Conservation (phyloP, 2,888 invertebrate genomes). For the Sipunculus nudus region DNA sequence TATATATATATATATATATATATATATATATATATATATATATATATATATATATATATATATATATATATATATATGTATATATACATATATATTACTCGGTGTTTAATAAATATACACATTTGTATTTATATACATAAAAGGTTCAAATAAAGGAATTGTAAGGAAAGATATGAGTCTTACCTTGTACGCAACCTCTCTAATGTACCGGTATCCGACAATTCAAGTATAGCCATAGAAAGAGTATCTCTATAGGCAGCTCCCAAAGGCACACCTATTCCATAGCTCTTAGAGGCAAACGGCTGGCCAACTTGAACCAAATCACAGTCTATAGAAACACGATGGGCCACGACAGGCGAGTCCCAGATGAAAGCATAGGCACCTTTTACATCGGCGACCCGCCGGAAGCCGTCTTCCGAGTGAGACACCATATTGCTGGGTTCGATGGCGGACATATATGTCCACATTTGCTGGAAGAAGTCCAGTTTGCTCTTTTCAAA, state of each 20-base stretch:
- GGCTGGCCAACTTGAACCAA: constrained; percentile 62
- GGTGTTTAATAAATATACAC: too few relatives aligned
- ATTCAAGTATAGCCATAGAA: constrained; percentile 55
- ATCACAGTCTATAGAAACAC: constrained; percentile 72
- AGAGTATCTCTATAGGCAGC: constrained; percentile 59
- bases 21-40: too few relatives aligned
- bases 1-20: too few relatives aligned
- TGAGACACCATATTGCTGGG: constrained; percentile 54
- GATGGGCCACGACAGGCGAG: constrained; percentile 59
- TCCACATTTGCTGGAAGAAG: constrained; percentile 61
- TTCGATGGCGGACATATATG: constrained; percentile 57
- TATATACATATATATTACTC: too few relatives aligned
- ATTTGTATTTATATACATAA: too few relatives aligned
- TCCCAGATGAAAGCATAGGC: constrained; percentile 64
- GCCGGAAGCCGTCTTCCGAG: constrained; percentile 52
- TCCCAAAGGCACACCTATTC: constrained; percentile 60
- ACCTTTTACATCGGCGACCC: constrained; percentile 48
- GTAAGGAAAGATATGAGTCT: too few relatives aligned
- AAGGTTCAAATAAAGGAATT: too few relatives aligned
- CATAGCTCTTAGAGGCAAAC: constrained; percentile 61
- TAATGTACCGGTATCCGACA: constrained; percentile 55
- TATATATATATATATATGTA: too few relatives aligned
- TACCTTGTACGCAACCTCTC: constrained; percentile 60
- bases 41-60: too few relatives aligned
- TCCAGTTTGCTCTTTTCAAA: constrained; percentile 62